These are phyloP conservation scores for Uropetala carovei DNA, from an alignment of 2,888 invertebrate genomes.

Conservation along the genomic window DNA sequence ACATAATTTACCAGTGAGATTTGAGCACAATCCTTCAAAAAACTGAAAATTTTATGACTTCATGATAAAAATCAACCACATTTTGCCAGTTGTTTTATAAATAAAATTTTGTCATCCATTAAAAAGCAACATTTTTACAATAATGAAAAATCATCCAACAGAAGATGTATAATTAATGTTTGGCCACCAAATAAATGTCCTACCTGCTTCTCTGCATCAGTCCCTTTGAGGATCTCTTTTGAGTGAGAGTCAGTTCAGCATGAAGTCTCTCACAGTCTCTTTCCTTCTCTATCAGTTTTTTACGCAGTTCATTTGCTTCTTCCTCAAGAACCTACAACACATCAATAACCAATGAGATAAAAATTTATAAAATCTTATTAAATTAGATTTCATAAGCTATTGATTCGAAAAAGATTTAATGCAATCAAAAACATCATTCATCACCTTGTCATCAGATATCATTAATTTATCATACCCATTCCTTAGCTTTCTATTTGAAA, in stretches of 20 bases:
- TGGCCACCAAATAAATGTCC: constrained; percentile 65
- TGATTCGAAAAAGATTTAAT: neutral
- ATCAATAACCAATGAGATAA: constrained; percentile 71
- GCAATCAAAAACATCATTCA: neutral
- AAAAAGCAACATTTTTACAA: too few relatives aligned
- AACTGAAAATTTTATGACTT: too few relatives aligned
- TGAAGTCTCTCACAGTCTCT: constrained; percentile 86
- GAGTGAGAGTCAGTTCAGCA: constrained; percentile 81
- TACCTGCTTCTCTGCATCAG: constrained; percentile 82
- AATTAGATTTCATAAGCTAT: constrained; percentile 69
- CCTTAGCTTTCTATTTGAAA: neutral
- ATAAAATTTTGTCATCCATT: too few relatives aligned
- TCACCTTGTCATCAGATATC: neutral
- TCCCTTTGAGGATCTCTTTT: constrained; percentile 81
- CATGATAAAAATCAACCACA: too few relatives aligned
- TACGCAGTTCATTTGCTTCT: constrained; percentile 84
- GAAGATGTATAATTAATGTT: too few relatives aligned
- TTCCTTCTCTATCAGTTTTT: constrained; percentile 89
- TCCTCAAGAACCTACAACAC: constrained; percentile 80
- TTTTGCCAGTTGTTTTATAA: too few relatives aligned
- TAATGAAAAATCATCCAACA: too few relatives aligned
- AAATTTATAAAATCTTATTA: constrained; percentile 70
- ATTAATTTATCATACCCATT: too few relatives aligned
- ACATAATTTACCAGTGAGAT: too few relatives aligned
- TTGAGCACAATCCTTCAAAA: too few relatives aligned